Conservation (phyloP, 2,888 invertebrate genomes). For the Micropterix aruncella region DNA sequence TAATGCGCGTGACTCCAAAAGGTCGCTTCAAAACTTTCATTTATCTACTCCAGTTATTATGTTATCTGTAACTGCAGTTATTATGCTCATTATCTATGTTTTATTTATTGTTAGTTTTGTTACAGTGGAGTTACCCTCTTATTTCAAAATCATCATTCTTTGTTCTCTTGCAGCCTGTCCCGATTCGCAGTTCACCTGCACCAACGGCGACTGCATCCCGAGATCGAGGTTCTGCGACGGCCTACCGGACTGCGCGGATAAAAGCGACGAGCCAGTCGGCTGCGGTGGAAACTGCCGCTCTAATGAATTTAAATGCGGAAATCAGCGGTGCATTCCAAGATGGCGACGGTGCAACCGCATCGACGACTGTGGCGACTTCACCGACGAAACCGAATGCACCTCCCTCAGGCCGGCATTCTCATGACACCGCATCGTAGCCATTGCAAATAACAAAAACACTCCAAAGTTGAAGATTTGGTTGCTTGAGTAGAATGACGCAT, state of each 20-base stretch:
- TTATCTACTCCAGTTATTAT: too few relatives aligned
- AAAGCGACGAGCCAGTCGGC: slow-evolving; percentile 52
- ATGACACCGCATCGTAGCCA: too few relatives aligned
- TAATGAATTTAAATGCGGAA: slow-evolving; percentile 28
- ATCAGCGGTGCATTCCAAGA: slow-evolving; percentile 48
- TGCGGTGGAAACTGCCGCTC: slow-evolving; percentile 39
- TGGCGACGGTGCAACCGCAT: slow-evolving; percentile 48
- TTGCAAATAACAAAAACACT: too few relatives aligned
- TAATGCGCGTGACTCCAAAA: too few relatives aligned
- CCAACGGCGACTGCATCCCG: slow-evolving; percentile 48
- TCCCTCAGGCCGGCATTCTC: slow-evolving; percentile 4
- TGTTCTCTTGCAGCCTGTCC: slow-evolving; percentile 26
- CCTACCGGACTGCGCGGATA: slow-evolving; percentile 47
- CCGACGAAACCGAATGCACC: slow-evolving; percentile 45
- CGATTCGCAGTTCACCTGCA: slow-evolving; percentile 38
- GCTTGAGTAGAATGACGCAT: too few relatives aligned
- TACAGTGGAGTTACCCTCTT: background rate
- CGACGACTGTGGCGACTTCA: slow-evolving; percentile 49
- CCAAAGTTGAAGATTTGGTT: too few relatives aligned
- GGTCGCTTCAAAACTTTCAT: too few relatives aligned
- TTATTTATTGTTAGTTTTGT: background rate
- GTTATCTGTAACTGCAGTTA: background rate
- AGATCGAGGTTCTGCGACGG: slow-evolving; percentile 57
- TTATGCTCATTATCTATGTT: background rate
- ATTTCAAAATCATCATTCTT: background rate